These are phyloP conservation scores for Botia almorhae DNA, from an alignment of 2,797 vertebrate species.

Conservation along the genomic window DNA sequence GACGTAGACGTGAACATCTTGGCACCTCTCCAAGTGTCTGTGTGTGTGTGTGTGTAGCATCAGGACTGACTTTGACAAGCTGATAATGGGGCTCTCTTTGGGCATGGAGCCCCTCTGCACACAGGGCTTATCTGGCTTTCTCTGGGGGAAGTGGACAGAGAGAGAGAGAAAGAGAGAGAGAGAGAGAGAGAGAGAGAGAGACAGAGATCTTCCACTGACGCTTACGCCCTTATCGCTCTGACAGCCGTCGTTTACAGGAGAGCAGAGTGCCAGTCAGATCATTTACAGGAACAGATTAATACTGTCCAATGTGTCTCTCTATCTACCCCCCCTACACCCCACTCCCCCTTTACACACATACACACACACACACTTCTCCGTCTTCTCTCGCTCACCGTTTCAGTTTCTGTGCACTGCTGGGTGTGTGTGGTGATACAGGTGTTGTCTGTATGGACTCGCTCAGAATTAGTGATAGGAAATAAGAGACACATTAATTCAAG, in stretches of 20 bases:
- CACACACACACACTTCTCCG: conserved; percentile 25
- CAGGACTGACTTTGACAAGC: conserved; percentile 73
- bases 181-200: conserved; percentile 24
- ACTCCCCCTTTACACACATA: too few relatives aligned
- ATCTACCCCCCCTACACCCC: conserved; percentile 20
- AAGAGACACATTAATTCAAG: conserved; percentile 35
- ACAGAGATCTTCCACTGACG: conserved; percentile 49
- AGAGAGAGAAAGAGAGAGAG: conserved; percentile 27
- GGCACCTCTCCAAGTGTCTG: conserved; percentile 24
- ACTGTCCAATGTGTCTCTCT: conserved; percentile 51
- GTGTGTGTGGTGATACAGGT: conserved; percentile 28
- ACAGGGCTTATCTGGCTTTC: conserved; percentile 63
- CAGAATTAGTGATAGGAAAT: conserved; percentile 36
- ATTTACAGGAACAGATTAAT: conserved; percentile 70
- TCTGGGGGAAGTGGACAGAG: conserved; percentile 53
- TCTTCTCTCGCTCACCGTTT: conserved; percentile 7
- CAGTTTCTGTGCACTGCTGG: conserved; percentile 20
- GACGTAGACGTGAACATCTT: conserved; percentile 37
- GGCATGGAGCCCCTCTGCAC: conserved; percentile 33
- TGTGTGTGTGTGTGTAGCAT: conserved; percentile 45
- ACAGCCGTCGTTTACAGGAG: conserved; percentile 65
- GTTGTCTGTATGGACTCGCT: conserved; percentile 6
- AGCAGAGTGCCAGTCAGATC: conserved; percentile 69
- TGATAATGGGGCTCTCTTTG: conserved; percentile 76
- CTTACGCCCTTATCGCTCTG: conserved; percentile 64